Evolutionary conservation across 1,140 invertebrate genomes (phyloP).

Genomic region (Plutomurus gul): DNA sequence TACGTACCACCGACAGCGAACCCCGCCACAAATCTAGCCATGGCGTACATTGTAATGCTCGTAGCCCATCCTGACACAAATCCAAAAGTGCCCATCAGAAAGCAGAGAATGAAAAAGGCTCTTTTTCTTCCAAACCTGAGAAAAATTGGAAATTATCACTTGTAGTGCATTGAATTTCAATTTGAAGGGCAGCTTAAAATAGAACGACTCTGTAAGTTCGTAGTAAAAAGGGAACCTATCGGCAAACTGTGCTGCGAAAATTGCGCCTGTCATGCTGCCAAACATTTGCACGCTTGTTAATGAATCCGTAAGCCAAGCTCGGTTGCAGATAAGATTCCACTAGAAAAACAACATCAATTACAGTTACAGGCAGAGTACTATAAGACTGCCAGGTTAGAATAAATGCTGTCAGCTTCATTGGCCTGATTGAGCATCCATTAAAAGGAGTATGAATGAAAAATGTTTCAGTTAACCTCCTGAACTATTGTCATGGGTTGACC

Average conservation of each 20-base stretch:
- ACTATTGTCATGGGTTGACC: background rate
- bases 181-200: constrained; percentile 18
- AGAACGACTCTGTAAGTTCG: background rate
- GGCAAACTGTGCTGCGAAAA: constrained; percentile 13
- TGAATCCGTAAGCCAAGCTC: constrained; percentile 21
- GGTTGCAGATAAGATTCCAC: constrained; percentile 23
- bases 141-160: background rate
- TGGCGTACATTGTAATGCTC: background rate
- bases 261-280: background rate
- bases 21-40: background rate
- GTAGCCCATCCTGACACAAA: background rate
- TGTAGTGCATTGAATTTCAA: background rate
- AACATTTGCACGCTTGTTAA: constrained; percentile 32
- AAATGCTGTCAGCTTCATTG: too few species aligned
- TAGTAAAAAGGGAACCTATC: constrained; percentile 15
- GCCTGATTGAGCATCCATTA: too few species aligned
- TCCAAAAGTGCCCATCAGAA: constrained; percentile 9
- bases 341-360: background rate
- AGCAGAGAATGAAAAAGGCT: background rate
- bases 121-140: constrained; percentile 25
- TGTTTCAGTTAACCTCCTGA: background rate
- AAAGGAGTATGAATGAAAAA: background rate
- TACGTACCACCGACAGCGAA: constrained; percentile 22
- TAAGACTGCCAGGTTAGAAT: too few species aligned
- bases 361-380: background rate